A percentile compares a stretch with the other conserved stretches of the same genome.
phyloP scores from a whole-genome alignment of 2,113 vertebrate genomes.

The Anarrhichthys ocellatus region DNA sequence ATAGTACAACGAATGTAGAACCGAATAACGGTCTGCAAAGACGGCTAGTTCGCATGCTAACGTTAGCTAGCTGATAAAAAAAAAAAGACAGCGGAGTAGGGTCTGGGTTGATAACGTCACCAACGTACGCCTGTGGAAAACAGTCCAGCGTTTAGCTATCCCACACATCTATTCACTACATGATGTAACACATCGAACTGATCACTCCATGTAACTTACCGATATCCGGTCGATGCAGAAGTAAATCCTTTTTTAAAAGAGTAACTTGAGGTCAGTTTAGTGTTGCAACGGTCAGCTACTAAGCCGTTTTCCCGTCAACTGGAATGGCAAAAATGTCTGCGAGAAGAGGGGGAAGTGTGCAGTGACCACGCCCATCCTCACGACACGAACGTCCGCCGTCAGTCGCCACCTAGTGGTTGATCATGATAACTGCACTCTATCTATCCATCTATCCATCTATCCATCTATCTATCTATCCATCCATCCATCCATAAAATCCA shows the following conservation, averaged over 20 bases:
- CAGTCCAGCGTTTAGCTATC: background rate
- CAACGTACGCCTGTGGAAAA: background rate
- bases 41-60: background rate
- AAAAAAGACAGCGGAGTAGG: background rate
- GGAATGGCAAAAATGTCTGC: conserved; percentile 66
- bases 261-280: background rate
- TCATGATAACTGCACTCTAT: background rate
- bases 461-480: background rate
- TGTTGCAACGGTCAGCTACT: background rate
- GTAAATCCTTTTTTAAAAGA: background rate
- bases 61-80: background rate
- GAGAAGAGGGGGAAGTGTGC: conserved; percentile 2
- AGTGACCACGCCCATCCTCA: conserved; percentile 65
- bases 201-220: conserved; percentile 19
- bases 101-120: background rate
- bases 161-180: background rate
- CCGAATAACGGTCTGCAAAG: background rate
- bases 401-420: conserved; percentile 31
- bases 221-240: background rate
- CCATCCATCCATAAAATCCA: background rate
- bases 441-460: background rate
- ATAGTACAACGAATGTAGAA: too few relatives aligned
- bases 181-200: accelerated
- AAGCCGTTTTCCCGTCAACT: background rate
- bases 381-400: accelerated